Percentiles rank a stretch among this genome's conserved stretches.
These are phyloP conservation scores for Capromys pilorides DNA, from an alignment of 2,797 vertebrate species.

Conservation along the genomic window DNA sequence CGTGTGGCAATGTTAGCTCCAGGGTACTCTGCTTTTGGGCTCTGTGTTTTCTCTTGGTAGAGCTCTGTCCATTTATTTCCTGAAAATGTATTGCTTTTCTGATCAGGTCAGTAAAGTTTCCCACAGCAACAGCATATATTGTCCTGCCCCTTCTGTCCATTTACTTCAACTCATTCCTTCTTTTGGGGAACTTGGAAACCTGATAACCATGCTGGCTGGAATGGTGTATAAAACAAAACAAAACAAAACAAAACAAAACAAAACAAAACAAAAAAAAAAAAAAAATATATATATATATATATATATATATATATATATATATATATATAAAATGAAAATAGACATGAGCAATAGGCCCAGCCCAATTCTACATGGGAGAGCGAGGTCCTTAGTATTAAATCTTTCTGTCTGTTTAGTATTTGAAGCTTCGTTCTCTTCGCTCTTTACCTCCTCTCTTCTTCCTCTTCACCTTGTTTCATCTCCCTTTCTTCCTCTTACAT, in stretches of 20 bases:
- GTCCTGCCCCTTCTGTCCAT: neutral
- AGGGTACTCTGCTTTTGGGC: neutral
- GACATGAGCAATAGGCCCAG: neutral
- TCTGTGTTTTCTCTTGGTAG: neutral
- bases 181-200: neutral
- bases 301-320: no score
- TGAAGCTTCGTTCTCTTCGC: neutral
- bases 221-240: conserved; percentile 29
- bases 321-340: conserved; percentile 1
- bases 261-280: no score
- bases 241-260: no score
- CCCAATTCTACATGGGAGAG: neutral
- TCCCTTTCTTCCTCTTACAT: neutral
- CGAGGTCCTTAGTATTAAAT: neutral
- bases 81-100: neutral
- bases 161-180: neutral
- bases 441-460: neutral
- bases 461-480: neutral
- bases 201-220: neutral
- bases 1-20: neutral
- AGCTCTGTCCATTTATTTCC: neutral
- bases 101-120: neutral
- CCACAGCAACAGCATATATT: neutral
- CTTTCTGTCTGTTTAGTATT: neutral
- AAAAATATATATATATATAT: no score